phyloP scores from a whole-genome alignment of 2,888 invertebrate genomes.

The Xiphydria camelus region DNA sequence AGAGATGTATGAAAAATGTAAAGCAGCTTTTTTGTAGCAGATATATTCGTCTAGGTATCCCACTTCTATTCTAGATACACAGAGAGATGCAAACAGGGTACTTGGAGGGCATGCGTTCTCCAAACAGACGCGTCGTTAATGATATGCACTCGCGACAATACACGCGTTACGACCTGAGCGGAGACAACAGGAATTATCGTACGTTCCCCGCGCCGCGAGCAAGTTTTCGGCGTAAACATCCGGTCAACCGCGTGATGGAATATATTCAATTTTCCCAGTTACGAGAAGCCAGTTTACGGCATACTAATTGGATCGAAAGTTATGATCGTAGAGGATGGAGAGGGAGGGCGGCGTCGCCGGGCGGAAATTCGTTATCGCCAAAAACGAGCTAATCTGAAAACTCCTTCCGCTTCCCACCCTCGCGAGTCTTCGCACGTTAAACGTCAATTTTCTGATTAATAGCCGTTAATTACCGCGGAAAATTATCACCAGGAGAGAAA shows the following conservation, averaged over 20 bases:
- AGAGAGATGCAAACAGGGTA: slow-evolving; percentile 1
- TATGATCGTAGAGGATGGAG: too few species aligned
- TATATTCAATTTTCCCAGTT: too few species aligned
- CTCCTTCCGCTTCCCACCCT: too few species aligned
- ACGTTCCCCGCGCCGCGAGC: slow-evolving; percentile 19
- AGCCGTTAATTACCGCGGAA: slow-evolving; percentile 12
- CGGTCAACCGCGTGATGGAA: neutral
- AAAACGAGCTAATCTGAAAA: too few species aligned
- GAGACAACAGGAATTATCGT: slow-evolving; percentile 19
- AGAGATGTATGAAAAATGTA: too few species aligned
- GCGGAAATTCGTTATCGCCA: too few species aligned
- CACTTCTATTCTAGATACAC: neutral
- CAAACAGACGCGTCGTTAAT: slow-evolving; percentile 16
- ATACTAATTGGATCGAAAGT: too few species aligned
- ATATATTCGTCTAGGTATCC: neutral
- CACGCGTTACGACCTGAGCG: neutral
- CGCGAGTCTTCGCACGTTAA: neutral
- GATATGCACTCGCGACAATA: slow-evolving; percentile 17
- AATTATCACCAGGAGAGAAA: slow-evolving; percentile 5
- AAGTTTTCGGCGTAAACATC: slow-evolving; percentile 13
- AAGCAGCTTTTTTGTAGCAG: too few species aligned
- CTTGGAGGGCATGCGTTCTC: neutral
- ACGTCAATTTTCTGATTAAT: slow-evolving; percentile 11
- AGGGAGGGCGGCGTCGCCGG: too few species aligned
- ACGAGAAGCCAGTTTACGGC: too few species aligned